phyloP scores from a whole-genome alignment of 2,797 vertebrate species.

The Euphonia xanthogaster region DNA sequence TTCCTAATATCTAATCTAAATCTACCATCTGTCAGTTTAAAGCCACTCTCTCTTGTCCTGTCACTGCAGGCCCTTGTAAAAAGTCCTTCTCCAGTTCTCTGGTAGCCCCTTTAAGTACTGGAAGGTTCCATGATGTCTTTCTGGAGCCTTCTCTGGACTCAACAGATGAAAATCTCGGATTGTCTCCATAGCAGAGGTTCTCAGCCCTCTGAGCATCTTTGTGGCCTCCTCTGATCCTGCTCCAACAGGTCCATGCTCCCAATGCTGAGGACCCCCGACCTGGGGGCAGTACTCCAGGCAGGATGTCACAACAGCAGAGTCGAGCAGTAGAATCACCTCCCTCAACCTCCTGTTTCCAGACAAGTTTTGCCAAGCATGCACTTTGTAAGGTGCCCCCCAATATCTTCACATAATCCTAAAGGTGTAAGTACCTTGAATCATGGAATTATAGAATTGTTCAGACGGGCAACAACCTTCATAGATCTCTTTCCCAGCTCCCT shows the following conservation, averaged over 20 bases:
- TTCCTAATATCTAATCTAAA: neutral
- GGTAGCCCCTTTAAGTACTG: neutral
- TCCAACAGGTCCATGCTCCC: neutral
- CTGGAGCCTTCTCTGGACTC: neutral
- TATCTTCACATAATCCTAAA: neutral
- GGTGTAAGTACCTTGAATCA: neutral
- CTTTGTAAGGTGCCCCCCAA: neutral
- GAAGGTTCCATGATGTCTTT: neutral
- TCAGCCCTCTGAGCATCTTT: neutral
- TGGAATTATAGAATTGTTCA: neutral
- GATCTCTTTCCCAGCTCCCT: neutral
- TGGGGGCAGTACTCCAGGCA: neutral
- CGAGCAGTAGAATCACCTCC: neutral
- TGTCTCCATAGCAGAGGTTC: neutral
- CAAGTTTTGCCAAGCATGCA: neutral
- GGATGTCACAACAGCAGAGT: neutral
- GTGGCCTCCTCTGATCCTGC: neutral
- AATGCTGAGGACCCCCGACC: rapidly evolving
- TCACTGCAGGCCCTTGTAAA: neutral
- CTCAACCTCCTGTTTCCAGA: neutral
- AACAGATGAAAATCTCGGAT: neutral
- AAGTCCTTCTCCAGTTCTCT: neutral
- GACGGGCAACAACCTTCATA: neutral
- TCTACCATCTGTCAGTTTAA: neutral
- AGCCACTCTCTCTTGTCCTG: neutral